These are phyloP conservation scores for Tachina fera DNA, from an alignment of 2,888 invertebrate genomes.

Conservation along the genomic window DNA sequence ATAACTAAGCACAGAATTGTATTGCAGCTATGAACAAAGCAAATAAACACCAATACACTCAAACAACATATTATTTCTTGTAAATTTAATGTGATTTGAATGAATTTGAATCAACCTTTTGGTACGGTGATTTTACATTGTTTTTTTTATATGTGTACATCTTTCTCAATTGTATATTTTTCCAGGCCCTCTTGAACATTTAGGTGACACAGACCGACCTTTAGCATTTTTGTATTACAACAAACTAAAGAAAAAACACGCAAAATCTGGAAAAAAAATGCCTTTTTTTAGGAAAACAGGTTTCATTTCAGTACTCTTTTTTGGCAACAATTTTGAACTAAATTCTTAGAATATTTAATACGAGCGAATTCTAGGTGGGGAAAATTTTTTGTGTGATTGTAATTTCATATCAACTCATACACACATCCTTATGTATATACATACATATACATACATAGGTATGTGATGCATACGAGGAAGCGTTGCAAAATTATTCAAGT, in stretches of 20 bases:
- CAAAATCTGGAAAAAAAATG: background rate
- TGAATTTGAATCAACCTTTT: no score
- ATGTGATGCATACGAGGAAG: background rate
- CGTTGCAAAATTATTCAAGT: background rate
- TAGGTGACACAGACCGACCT: background rate
- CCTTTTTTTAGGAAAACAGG: constrained; percentile 31
- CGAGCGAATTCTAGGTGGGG: constrained; percentile 13
- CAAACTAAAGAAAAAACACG: background rate
- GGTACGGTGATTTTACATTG: no score
- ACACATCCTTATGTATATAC: background rate
- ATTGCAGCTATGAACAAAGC: no score
- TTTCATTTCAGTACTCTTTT: constrained; percentile 49
- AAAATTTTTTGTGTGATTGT: background rate
- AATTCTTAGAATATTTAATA: constrained; percentile 58
- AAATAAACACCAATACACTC: no score
- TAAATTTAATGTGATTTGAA: no score
- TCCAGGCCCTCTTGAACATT: background rate
- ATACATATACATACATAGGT: background rate
- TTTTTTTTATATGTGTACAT: no score
- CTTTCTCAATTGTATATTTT: background rate
- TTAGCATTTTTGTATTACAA: background rate
- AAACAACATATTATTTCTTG: no score
- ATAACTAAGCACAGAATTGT: no score
- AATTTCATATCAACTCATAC: background rate
- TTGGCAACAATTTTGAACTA: constrained; percentile 49